Percentiles rank a stretch among this genome's conserved stretches.
Conservation (phyloP, 1,140 invertebrate species). For the Choristoneura fumiferana region DNA sequence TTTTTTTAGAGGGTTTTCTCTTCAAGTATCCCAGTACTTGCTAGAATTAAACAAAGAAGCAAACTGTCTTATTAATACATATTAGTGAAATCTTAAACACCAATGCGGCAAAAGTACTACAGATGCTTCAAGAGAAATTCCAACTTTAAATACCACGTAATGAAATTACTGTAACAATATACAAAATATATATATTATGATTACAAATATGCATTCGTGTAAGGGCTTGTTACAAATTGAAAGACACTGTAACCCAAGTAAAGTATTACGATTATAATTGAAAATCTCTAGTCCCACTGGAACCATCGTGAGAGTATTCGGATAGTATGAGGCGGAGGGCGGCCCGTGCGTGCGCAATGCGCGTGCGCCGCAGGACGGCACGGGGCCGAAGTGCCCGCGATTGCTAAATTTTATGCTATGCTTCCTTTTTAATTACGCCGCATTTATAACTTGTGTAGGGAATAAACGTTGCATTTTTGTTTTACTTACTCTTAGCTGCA, state of each 20-base stretch:
- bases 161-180: slow-evolving; percentile 78
- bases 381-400: slow-evolving; percentile 29
- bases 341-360: slow-evolving; percentile 13
- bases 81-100: background rate
- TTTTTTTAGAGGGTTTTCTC: slow-evolving; percentile 70
- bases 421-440: slow-evolving; percentile 66
- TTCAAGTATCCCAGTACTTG: slow-evolving; percentile 63
- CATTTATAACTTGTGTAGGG: slow-evolving; percentile 73
- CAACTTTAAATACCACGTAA: slow-evolving; percentile 67
- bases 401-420: slow-evolving; percentile 60
- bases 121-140: slow-evolving; percentile 70
- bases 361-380: background rate
- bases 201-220: slow-evolving; percentile 77
- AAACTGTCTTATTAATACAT: no score
- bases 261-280: slow-evolving; percentile 67
- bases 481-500: slow-evolving; percentile 70
- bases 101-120: slow-evolving; percentile 24
- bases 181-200: slow-evolving; percentile 73
- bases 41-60: background rate
- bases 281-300: slow-evolving; percentile 78
- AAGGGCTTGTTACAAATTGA: slow-evolving; percentile 76
- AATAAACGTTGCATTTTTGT: slow-evolving; percentile 73
- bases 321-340: slow-evolving; percentile 27
- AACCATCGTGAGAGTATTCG: slow-evolving; percentile 71
- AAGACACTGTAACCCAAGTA: slow-evolving; percentile 72